These are phyloP conservation scores for Heliconius cydno DNA, from an alignment of 2,888 invertebrate genomes.

Conservation along the genomic window DNA sequence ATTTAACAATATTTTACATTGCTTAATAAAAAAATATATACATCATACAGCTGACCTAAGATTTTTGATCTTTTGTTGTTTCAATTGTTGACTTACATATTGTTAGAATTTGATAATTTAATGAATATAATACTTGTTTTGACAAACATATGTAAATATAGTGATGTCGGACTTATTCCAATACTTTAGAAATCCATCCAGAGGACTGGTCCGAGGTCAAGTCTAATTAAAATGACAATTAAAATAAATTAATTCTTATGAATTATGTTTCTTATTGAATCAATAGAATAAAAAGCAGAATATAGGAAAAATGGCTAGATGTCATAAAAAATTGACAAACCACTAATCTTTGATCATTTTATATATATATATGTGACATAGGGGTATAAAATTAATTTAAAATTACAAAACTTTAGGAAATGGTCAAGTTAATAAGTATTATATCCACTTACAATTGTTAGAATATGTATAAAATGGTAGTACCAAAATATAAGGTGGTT, in stretches of 20 bases:
- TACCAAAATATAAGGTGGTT: conserved; percentile 18
- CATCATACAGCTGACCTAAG: not conserved
- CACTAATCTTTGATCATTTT: not conserved
- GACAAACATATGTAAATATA: not conserved
- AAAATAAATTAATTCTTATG: not conserved
- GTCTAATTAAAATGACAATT: too few species aligned
- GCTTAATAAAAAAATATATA: not conserved
- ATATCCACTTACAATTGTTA: conserved; percentile 2
- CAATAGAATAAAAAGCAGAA: not conserved
- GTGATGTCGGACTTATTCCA: too few species aligned
- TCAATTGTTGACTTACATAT: conserved; percentile 7
- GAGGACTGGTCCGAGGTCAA: not conserved
- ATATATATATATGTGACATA: not conserved
- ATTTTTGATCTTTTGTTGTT: not conserved
- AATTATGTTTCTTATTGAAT: not conserved
- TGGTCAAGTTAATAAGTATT: not conserved
- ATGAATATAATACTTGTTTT: conserved; percentile 6
- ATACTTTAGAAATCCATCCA: not conserved
- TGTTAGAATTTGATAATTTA: not conserved
- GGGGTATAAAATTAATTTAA: not conserved
- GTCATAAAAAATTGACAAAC: not conserved
- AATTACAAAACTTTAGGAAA: not conserved
- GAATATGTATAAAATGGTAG: conserved; percentile 3
- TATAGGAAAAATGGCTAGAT: not conserved
- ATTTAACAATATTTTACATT: not conserved